Evolutionary conservation across 2,888 invertebrate genomes (phyloP), one percentile per base, ranked within the genome.

Genomic region (Heteromurus nitidus): DNA sequence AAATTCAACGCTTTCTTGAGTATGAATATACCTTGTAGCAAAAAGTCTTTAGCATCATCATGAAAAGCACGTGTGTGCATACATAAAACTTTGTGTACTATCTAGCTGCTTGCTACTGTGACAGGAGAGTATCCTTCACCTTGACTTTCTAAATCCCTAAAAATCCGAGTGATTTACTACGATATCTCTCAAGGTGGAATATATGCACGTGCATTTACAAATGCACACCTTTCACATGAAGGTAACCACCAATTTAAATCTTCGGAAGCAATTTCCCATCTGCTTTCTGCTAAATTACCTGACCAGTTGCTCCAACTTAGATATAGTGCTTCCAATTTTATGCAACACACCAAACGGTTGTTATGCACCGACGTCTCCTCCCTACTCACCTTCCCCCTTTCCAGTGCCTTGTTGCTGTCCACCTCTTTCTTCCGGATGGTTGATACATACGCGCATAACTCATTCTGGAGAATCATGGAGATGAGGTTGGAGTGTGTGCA

Each of bases 371-470:
- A 62, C 5, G 31, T 31, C 68, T 76, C 76, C 58, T 76, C 68
- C 68, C 76, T 24, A 55, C 30, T 58, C 44, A 13, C 67, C 20
- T 36, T 65, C 68, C 68, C 60, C 68, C 76, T 60, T 18, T 47
- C 47, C 30, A 18, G 50, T 60, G 18, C 62, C 7, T 31, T 18
- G 18, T 18, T 24, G 47, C 76, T 76, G 76, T 76, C 76, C 76
- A 76, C 76, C 76, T 76, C 75, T 76, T 68, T 76, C 76, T 76
- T 76, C 76, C 69, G 77, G 77, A 69, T 77, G 77, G 69, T 50
- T 77, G 69, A 77, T 69, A 69, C 69, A 77, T 18, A 69, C 42
- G 47, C 77, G 44, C 69, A 77, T 77, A 77, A 77, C n/a, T 77
- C 69, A 77, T 60, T 24, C 18, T 60, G 69, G 50, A 62, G 69